Conservation (phyloP, 2,888 invertebrate species). For the Adelphocoris suturalis region DNA sequence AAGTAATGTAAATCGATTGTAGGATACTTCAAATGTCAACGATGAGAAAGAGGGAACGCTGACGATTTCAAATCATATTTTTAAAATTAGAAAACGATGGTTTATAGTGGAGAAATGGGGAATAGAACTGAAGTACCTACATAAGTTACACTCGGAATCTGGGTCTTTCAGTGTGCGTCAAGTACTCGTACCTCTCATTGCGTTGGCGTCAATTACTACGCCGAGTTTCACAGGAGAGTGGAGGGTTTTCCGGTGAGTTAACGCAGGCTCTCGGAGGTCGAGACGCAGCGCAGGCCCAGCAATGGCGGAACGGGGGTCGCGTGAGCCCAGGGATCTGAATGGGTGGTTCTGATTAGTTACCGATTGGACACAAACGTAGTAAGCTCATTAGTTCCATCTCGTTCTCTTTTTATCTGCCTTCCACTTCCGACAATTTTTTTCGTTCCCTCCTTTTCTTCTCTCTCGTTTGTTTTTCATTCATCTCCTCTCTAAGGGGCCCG, state of each 20-base stretch:
- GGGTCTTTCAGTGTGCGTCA: too few species aligned
- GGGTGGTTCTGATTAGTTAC: constrained; percentile 65
- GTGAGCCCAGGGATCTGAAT: constrained; percentile 55
- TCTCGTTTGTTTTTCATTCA: not conserved
- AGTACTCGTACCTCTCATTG: too few species aligned
- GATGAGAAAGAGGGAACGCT: too few species aligned
- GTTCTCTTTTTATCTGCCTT: constrained; percentile 53
- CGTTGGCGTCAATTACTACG: constrained; percentile 27
- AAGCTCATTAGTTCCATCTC: constrained; percentile 66
- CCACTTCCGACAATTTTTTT: constrained; percentile 21
- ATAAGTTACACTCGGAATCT: too few species aligned
- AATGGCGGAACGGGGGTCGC: constrained; percentile 47
- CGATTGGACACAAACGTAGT: constrained; percentile 62
- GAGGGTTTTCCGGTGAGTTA: constrained; percentile 41
- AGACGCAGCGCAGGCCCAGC: constrained; percentile 2
- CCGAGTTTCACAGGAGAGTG: constrained; percentile 3
- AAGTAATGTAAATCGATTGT: too few species aligned
- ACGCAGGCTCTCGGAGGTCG: not conserved
- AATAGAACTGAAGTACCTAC: too few species aligned
- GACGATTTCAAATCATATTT: too few species aligned
- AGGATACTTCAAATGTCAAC: too few species aligned
- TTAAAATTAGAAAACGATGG: too few species aligned
- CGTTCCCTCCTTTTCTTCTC: constrained; percentile 9
- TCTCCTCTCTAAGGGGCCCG: not conserved
- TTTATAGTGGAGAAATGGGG: too few species aligned